Evolutionary conservation across 2,113 vertebrate genomes (phyloP), one percentile per base, ranked within the genome.

Genomic region (Gallinago jamesoni): DNA sequence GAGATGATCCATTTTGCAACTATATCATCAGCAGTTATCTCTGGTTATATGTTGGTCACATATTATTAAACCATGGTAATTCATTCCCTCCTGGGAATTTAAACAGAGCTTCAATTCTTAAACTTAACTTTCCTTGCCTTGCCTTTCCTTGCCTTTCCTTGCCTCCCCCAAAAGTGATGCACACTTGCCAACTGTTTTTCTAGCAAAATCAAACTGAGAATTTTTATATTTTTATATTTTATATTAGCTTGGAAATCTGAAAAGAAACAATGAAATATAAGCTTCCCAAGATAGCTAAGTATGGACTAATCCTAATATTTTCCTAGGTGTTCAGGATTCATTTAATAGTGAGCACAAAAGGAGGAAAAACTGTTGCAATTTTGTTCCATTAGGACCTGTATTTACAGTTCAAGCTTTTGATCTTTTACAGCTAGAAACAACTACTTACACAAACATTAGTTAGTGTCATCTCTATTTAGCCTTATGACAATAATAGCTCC

Each of bases 21-120:
- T 90, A 39, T 28, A 80, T 89, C 21, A 37, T 86, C 41, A 52
- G 10, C 7, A 6, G 30, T 66, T 97, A 52, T 79, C 57, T 93
- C 45, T 33, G 56, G 21, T 78, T 97, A 31, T 77, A 69, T 64
- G 27, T 89, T 79, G 62, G 30, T 84, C 67, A 82, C 64, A 96
- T 13, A 56, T 74, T 94, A 84, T 86, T 94, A 95, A 92, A 53
- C 3, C 11, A n/a, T 53, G 7, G 9, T 53, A 89, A 93, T 86
- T 93, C 43, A 50, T 43, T 41, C 7, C 11, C 25, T 87, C 9
- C 24, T 60, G 31, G 70, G 30, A 95, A 70, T 69, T 62, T 45
- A 59, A 91, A 24, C 8, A 57, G 11, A 35, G 4, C 9, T 14
- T 10, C 2, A 52, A 2, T 23, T 85, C 52, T 63, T 59, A n/a